A percentile compares a stretch with the other conserved stretches of the same genome.
phyloP scores from a whole-genome alignment of 2,797 vertebrate species.

The Esox lucius region DNA sequence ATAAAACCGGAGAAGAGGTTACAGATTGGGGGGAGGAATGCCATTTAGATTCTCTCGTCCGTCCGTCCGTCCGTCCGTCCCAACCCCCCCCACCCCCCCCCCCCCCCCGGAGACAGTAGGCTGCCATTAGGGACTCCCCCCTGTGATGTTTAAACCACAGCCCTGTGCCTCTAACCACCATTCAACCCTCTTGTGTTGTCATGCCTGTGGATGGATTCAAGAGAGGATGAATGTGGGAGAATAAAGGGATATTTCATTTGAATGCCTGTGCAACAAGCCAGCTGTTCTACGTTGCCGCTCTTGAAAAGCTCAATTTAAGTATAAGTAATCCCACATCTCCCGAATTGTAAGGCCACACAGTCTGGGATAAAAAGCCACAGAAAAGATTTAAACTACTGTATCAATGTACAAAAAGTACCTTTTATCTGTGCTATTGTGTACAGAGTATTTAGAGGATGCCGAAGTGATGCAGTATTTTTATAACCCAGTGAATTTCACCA shows the following conservation, averaged over 20 bases:
- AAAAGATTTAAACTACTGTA: constrained; percentile 1
- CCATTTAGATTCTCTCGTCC: constrained; percentile 43
- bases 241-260: constrained; percentile 23
- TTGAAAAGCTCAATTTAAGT: constrained; percentile 8
- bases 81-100: no score
- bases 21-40: constrained; percentile 10
- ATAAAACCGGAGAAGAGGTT: constrained; percentile 29
- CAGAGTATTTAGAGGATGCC: constrained; percentile 22
- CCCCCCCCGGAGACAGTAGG: constrained; percentile 10
- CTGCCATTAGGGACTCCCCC: not conserved
- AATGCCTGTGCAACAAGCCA: constrained; percentile 8
- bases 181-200: not conserved
- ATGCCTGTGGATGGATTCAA: not conserved
- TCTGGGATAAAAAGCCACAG: constrained; percentile 6
- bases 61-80: no score
- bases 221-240: not conserved
- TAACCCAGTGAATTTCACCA: constrained; percentile 49
- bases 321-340: constrained; percentile 10
- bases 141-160: not conserved
- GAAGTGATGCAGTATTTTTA: constrained; percentile 43
- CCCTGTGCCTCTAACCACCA: not conserved
- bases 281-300: constrained; percentile 9
- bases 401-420: not conserved
- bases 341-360: not conserved
- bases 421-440: constrained; percentile 28